Conservation (phyloP, 2,113 vertebrate genomes). For the Mesembrinibis cayennensis region DNA sequence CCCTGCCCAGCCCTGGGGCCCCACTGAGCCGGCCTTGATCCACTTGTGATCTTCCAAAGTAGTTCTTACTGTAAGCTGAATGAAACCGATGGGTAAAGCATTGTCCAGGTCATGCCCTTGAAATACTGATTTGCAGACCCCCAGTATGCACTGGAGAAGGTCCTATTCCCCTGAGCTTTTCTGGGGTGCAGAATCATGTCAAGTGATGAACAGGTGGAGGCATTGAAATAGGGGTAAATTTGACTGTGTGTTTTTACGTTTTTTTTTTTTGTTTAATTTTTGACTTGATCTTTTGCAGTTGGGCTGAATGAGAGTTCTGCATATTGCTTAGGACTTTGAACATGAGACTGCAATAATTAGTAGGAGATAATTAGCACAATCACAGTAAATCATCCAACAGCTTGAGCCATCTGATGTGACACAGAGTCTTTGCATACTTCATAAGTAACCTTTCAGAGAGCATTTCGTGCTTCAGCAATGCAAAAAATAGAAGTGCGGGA, state of each 20-base stretch:
- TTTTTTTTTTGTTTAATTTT: background rate
- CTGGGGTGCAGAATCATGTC: accelerated
- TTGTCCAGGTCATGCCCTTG: background rate
- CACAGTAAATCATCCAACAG: background rate
- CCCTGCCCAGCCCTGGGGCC: background rate
- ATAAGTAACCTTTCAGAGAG: background rate
- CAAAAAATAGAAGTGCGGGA: background rate
- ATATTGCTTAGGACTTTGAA: background rate
- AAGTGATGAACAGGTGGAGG: background rate
- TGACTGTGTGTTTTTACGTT: background rate
- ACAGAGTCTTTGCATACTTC: background rate
- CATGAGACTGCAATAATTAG: background rate
- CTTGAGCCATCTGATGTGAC: background rate
- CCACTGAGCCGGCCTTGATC: background rate
- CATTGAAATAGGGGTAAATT: background rate
- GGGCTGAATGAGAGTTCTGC: background rate
- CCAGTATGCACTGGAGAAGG: background rate
- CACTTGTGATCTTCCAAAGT: accelerated
- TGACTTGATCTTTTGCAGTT: background rate
- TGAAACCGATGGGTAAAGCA: background rate
- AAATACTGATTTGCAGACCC: background rate
- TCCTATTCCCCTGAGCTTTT: background rate
- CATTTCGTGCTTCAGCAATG: background rate
- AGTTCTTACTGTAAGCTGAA: background rate
- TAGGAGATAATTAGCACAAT: background rate